Base-by-base conservation (phyloP, 2,797 vertebrate species). In the Apogon talboti region DNA sequence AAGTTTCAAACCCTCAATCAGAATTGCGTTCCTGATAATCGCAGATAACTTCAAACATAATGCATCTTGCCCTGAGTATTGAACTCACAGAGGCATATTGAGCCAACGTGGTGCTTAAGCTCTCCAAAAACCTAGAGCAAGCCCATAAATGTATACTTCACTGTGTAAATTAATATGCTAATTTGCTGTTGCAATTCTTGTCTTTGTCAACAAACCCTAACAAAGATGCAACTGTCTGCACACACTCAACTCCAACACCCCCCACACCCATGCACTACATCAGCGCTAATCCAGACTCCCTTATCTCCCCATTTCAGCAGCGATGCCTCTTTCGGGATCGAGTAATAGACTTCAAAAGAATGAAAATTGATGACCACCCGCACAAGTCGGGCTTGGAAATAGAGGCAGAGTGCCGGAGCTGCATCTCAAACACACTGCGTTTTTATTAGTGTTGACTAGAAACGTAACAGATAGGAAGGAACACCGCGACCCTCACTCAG, bases 231-330 rank as follows among this genome's bases (percentile, higher is more conserved):
- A 6, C 16, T 11, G 12, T 33, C 16, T 30, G 13, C 11, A 15
- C 18, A 7, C 8, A 0, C 33, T 15, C 15, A 24, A 30, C 11
- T 47, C 15, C 9, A 11, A 16, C 41, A 60, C 49, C 71, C 58
- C 55, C 21, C 15, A 48, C 50, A 49, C 46, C 7, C 47, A 47
- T 30, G 33, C 49, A 11, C 61, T 15, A 21, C 62, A 44, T 43
- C 40, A 0, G 7, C 38, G 2, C 37, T 66, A 78, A 79, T 74
- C 66, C 52, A 1, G 2, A 21, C 24, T 15, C 30, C 64, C 57
- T 82, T 74, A 87, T 84, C 87, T 76, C 51, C 42, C 28, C 7
- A 60, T 79, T 81, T 74, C 81, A 78, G 79, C 74, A 45, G 51
- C 35, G 11, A 35, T 1, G 6, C 58, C 50, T 66, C 72, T 48